Evolutionary conservation across 1,140 invertebrate species (phyloP), one percentile per base, ranked within the genome.

Genomic region (Babylonia areolata): DNA sequence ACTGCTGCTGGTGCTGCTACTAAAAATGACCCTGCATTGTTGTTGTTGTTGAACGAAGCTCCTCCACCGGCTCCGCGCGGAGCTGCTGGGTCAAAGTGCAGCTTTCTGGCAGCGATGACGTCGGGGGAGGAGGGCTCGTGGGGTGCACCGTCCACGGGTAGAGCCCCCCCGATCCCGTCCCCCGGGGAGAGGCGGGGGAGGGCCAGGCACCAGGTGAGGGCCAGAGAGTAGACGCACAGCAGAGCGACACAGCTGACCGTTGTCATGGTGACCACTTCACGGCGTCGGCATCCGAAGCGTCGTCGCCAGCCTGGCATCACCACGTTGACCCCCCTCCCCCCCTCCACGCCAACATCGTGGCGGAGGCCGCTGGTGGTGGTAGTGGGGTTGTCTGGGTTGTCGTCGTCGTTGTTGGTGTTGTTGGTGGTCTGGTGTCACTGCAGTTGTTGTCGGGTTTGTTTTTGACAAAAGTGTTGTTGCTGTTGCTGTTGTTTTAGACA

Each of bases 121-220:
- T 42, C 33, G 1, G 54, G 58, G 42, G 15, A 46, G 51, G 58
- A n/a, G 58, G 0, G 20, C 12, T 64, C 20, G 28, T 23, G 58
- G 58, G 58, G 58, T 6, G 58, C 0, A 1, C n/a, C 82, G 15
- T 33, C 82, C 58, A 64, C 58, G 5, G 15, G 15, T 5, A 23
- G 2, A 9, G 35, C 64, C 9, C n/a, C 23, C 23, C 37, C 64
- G 2, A 28, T 46, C 23, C 20, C 81, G 12, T 39, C 64, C 54
- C 37, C 33, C 3, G 28, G 35, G 6, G 58, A 2, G 64, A 64
- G 37, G 37, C 69, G 64, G 15, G 82, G 82, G 35, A 84, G 37
- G 39, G 82, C 69, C 35, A 84, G 71, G 82, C 82, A 84, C 82
- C 82, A 84, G 69, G 82, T 73, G 82, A 84, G 82, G 40, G 64